These are phyloP conservation scores for Macheiramphus alcinus DNA, from an alignment of 2,113 vertebrate species.

Conservation along the genomic window DNA sequence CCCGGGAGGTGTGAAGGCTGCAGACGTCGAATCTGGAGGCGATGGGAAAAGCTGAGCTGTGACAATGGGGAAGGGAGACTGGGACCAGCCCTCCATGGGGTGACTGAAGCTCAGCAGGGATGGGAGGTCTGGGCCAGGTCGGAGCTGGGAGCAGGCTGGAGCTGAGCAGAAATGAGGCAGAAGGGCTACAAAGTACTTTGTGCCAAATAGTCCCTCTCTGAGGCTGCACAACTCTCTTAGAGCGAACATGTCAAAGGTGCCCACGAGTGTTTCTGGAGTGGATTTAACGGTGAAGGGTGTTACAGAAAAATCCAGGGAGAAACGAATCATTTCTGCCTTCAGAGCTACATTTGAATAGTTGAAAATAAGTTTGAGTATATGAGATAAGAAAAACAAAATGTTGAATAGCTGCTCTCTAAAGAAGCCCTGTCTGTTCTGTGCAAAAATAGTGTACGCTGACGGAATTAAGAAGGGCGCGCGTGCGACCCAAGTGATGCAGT, in stretches of 20 bases:
- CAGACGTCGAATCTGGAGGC: not conserved
- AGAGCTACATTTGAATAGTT: not conserved
- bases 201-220: not conserved
- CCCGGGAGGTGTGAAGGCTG: not conserved
- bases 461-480: not conserved
- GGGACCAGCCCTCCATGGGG: not conserved
- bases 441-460: rapidly evolving
- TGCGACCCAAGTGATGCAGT: not conserved
- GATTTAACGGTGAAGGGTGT: not conserved
- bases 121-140: not conserved
- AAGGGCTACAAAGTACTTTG: not conserved
- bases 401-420: not conserved
- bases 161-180: not conserved
- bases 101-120: not conserved
- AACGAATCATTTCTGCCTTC: conserved; percentile 15
- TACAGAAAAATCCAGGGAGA: not conserved
- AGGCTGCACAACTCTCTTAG: not conserved
- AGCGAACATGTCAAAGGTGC: not conserved
- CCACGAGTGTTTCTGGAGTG: not conserved
- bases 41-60: not conserved
- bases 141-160: not conserved
- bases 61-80: not conserved
- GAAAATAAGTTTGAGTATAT: not conserved
- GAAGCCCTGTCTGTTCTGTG: not conserved
- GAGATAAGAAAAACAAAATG: conserved; percentile 3